Evolutionary conservation across 2,797 vertebrate genomes (phyloP).

Genomic region (Pygocentrus nattereri): DNA sequence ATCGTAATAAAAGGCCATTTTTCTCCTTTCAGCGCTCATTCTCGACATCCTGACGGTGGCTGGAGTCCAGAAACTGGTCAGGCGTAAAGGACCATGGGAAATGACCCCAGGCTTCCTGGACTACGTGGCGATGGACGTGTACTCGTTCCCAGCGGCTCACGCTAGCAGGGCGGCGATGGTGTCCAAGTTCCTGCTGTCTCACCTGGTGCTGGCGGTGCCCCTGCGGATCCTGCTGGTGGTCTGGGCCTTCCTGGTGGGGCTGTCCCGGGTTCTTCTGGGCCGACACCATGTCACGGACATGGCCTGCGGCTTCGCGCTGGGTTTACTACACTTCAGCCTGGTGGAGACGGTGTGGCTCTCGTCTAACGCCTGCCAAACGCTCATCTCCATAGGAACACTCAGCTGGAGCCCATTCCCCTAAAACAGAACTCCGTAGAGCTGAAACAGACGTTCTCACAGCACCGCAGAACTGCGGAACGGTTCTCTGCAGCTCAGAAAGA

Average conservation of each 20-base stretch:
- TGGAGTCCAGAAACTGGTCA: slow-evolving; percentile 90
- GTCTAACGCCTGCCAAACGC: slow-evolving; percentile 91
- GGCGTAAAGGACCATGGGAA: slow-evolving; percentile 89
- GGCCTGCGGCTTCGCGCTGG: slow-evolving; percentile 88
- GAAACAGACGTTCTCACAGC: neutral
- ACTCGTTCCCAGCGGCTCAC: slow-evolving; percentile 91
- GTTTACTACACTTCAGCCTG: slow-evolving; percentile 91
- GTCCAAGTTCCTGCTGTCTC: slow-evolving; percentile 94
- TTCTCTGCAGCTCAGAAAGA: neutral
- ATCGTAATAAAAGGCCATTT: no score
- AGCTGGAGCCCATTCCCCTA: slow-evolving; percentile 80
- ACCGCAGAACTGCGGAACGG: neutral
- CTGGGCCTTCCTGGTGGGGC: slow-evolving; percentile 91
- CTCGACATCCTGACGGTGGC: slow-evolving; percentile 92
- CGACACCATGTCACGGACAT: slow-evolving; percentile 94
- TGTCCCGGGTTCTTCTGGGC: slow-evolving; percentile 93
- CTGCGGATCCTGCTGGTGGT: slow-evolving; percentile 91
- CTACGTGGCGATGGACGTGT: slow-evolving; percentile 90
- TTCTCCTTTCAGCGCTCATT: slow-evolving; percentile 82
- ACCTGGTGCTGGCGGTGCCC: slow-evolving; percentile 94
- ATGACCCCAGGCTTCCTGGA: slow-evolving; percentile 87
- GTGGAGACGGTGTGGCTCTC: slow-evolving; percentile 96
- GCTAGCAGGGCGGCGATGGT: slow-evolving; percentile 95
- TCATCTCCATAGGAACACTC: slow-evolving; percentile 89
- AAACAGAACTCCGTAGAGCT: neutral